A percentile compares a stretch with the other conserved stretches of the same genome.
Conservation (phyloP, 2,113 vertebrate genomes). For the Semicossyphus pulcher region DNA sequence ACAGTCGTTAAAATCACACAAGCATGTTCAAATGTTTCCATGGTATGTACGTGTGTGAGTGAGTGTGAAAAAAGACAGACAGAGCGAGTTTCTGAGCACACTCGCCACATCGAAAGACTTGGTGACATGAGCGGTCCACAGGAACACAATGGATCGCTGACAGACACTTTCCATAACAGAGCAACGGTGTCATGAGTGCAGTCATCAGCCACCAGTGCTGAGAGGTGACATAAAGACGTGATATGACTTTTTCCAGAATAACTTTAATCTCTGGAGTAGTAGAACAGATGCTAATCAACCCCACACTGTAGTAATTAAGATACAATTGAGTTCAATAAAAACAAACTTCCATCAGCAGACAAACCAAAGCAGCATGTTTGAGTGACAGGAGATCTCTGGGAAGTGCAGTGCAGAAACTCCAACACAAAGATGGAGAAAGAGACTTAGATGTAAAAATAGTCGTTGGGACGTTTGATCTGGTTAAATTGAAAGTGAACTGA, state of each 20-base stretch:
- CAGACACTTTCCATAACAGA: constrained; percentile 65
- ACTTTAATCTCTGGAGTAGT: too few species aligned
- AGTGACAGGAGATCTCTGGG: neutral
- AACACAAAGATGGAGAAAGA: neutral
- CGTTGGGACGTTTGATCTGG: constrained; percentile 31
- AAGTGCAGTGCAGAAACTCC: neutral
- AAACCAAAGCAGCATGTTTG: neutral
- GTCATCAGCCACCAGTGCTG: constrained; percentile 31
- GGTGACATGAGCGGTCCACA: constrained; percentile 52
- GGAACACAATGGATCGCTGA: constrained; percentile 61
- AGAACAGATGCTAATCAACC: neutral
- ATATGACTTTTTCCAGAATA: neutral
- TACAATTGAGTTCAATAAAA: too few species aligned
- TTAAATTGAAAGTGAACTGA: constrained; percentile 49
- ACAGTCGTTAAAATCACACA: neutral
- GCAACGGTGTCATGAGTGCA: constrained; percentile 42
- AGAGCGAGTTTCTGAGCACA: neutral
- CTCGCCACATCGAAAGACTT: neutral
- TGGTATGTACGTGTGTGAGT: neutral
- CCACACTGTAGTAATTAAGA: too few species aligned
- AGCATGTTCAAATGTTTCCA: constrained; percentile 32
- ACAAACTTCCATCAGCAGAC: neutral
- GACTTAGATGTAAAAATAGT: neutral
- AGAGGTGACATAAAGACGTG: constrained; percentile 11
- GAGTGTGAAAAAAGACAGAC: neutral